Conservation (phyloP, 2,888 invertebrate species). For the Drosophila pseudotakahashii region DNA sequence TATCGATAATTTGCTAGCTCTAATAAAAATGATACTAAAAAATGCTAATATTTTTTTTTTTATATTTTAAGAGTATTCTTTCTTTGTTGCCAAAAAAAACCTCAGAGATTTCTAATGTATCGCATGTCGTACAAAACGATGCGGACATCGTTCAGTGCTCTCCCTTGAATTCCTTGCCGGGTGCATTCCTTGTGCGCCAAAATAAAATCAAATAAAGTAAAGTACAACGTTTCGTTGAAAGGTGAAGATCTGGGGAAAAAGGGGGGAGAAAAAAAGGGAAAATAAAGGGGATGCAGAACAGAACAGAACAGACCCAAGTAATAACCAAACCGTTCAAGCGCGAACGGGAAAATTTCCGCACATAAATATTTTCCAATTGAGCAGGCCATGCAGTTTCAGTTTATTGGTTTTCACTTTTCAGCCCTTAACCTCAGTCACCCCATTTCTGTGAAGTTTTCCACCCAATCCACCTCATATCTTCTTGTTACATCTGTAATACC, state of each 20-base stretch:
- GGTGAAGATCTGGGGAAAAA: slow-evolving; percentile 6
- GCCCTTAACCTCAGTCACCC: slow-evolving; percentile 37
- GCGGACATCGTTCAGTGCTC: slow-evolving; percentile 39
- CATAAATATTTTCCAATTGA: slow-evolving; percentile 57
- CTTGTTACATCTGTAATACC: not conserved
- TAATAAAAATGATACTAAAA: too few species aligned
- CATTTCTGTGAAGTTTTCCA: not conserved
- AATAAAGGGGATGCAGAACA: not conserved
- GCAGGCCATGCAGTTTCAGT: slow-evolving; percentile 63
- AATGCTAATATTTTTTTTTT: too few species aligned
- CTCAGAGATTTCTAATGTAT: slow-evolving; percentile 46
- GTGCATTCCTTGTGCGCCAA: slow-evolving; percentile 41
- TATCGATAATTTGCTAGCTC: too few species aligned
- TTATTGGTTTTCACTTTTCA: slow-evolving; percentile 57
- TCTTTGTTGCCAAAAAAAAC: not conserved
- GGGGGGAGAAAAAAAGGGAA: not conserved
- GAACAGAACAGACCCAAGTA: slow-evolving; percentile 10
- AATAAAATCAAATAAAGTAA: slow-evolving; percentile 25
- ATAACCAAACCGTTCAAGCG: slow-evolving; percentile 37
- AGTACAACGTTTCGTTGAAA: slow-evolving; percentile 24
- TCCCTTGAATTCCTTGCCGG: slow-evolving; percentile 35
- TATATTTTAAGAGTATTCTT: not conserved
- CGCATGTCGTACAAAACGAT: slow-evolving; percentile 38
- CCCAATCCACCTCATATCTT: slow-evolving; percentile 2
- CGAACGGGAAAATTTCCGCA: slow-evolving; percentile 49